Percentiles rank a stretch among this genome's conserved stretches.
Conservation (phyloP, 2,888 invertebrate species). For the Pharmacophagus antenor region DNA sequence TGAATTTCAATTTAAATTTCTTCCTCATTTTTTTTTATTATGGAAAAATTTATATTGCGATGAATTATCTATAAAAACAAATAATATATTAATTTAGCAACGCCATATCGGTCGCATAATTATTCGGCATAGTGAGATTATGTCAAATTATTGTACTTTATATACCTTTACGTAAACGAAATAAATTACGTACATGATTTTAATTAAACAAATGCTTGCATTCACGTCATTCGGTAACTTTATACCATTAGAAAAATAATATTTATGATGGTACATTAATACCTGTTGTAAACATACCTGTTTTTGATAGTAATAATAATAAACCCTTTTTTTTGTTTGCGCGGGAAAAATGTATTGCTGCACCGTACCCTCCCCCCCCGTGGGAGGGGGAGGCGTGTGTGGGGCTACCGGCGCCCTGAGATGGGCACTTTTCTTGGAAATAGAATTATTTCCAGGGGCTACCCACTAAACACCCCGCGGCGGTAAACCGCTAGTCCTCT, state of each 20-base stretch:
- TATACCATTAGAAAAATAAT: neutral
- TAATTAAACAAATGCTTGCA: slow-evolving; percentile 13
- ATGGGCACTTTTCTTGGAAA: too few species aligned
- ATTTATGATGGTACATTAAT: neutral
- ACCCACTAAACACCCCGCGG: too few species aligned
- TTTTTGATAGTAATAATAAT: neutral
- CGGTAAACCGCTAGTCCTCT: too few species aligned
- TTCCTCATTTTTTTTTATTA: neutral
- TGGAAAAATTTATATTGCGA: neutral
- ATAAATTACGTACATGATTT: slow-evolving; percentile 14
- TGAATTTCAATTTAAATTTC: neutral
- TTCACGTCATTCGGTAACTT: neutral
- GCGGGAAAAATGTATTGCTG: too few species aligned
- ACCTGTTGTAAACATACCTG: neutral
- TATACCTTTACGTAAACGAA: slow-evolving; percentile 22
- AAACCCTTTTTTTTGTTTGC: neutral
- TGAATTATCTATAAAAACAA: neutral
- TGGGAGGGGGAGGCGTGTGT: too few species aligned
- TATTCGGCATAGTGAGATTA: neutral
- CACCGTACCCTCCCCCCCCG: too few species aligned
- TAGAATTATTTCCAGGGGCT: too few species aligned
- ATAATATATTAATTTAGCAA: neutral
- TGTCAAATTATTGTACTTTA: slow-evolving; percentile 16
- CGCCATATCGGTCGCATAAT: neutral
- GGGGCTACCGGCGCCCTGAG: too few species aligned